phyloP scores from a whole-genome alignment of 2,113 vertebrate species.

The Corythaeola cristata region DNA sequence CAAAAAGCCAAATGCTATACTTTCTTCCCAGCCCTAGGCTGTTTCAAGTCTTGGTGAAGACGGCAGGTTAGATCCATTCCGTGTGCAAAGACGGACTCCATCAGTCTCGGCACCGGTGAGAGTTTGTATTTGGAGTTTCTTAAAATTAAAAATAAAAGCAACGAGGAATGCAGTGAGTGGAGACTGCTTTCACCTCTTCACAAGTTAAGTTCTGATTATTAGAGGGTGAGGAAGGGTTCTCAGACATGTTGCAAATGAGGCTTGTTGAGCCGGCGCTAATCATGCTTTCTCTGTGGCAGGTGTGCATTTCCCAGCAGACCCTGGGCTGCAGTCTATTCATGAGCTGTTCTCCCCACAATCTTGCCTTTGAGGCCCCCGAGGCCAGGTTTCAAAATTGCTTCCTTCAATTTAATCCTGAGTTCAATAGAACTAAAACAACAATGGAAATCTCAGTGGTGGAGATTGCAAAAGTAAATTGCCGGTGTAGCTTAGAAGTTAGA shows the following conservation, averaged over 20 bases:
- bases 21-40: conserved; percentile 27
- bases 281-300: not conserved
- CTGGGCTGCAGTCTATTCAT: not conserved
- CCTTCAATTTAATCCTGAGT: conserved; percentile 12
- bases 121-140: not conserved
- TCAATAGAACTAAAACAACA: not conserved
- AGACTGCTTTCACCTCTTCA: not conserved
- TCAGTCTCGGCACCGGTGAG: rapidly evolving
- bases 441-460: not conserved
- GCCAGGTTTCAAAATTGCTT: conserved; percentile 1
- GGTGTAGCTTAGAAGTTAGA: not conserved
- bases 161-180: not conserved
- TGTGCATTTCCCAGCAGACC: not conserved
- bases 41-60: not conserved
- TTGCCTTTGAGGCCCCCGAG: not conserved
- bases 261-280: not conserved
- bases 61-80: not conserved
- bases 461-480: not conserved
- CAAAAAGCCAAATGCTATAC: conserved; percentile 70
- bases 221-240: not conserved
- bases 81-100: rapidly evolving
- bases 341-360: not conserved
- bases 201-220: not conserved
- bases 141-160: not conserved
- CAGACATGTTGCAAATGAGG: not conserved